These are phyloP conservation scores for Muntiacus reevesi DNA, from an alignment of 2,113 vertebrate genomes.

Conservation along the genomic window DNA sequence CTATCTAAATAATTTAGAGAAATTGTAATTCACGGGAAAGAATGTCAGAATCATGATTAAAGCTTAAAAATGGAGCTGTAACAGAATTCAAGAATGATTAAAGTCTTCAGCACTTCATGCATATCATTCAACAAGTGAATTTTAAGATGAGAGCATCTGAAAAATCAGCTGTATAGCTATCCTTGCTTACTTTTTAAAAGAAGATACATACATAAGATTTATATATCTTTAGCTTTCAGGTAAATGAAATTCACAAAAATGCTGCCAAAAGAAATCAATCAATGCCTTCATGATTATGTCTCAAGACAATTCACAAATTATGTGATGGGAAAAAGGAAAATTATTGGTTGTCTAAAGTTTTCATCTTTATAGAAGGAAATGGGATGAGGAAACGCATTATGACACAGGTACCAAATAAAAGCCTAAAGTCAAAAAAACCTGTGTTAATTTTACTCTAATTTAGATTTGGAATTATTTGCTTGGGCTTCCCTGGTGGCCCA, in stretches of 20 bases:
- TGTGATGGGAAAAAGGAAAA: not conserved
- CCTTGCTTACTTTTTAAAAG: not conserved
- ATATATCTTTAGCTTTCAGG: not conserved
- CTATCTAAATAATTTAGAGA: not conserved
- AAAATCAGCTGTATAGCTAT: not conserved
- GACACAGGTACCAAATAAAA: not conserved
- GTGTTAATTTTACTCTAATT: not conserved
- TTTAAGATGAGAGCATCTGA: not conserved
- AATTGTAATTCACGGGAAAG: not conserved
- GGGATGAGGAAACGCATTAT: not conserved
- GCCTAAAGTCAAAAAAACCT: not conserved
- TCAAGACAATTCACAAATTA: not conserved
- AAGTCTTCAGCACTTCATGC: not conserved
- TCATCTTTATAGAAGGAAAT: not conserved
- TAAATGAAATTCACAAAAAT: not conserved
- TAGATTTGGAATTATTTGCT: not conserved
- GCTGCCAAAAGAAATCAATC: not conserved
- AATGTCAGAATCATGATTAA: not conserved
- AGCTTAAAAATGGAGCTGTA: not conserved
- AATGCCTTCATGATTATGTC: not conserved
- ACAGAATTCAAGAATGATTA: not conserved
- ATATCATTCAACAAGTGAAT: not conserved
- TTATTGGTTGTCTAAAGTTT: not conserved
- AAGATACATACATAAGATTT: not conserved
- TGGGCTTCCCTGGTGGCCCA: not conserved